These are phyloP conservation scores for Conchocele bisecta DNA, from an alignment of 2,888 invertebrate species.

Conservation along the genomic window DNA sequence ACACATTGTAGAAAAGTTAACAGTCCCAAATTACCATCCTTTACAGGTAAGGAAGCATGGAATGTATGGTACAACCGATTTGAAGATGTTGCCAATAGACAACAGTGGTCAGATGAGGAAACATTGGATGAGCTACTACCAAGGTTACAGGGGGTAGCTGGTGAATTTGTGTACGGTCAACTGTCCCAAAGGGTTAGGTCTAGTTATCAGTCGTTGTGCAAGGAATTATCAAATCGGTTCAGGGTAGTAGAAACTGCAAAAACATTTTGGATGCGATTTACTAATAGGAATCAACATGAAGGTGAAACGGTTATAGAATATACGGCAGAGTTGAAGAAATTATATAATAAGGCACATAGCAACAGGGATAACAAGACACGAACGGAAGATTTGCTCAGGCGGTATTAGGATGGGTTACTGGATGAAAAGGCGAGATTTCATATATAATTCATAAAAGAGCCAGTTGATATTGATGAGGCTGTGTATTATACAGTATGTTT, in stretches of 20 bases:
- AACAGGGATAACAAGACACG: conserved; percentile 27
- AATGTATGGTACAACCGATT: conserved; percentile 33
- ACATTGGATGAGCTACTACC: conserved; percentile 27
- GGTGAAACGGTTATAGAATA: conserved; percentile 21
- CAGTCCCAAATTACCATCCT: conserved; percentile 21
- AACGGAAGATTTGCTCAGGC: conserved; percentile 30
- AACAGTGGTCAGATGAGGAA: conserved; percentile 10
- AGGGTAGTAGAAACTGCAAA: conserved; percentile 29
- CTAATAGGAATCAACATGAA: conserved; percentile 9
- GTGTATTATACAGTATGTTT: conserved; percentile 20
- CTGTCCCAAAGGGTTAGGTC: conserved; percentile 4
- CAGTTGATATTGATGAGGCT: conserved; percentile 29
- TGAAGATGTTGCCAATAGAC: conserved; percentile 24
- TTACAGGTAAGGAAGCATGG: conserved; percentile 35
- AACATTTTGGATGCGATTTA: conserved; percentile 17
- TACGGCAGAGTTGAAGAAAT: conserved; percentile 31
- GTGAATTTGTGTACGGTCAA: conserved; percentile 19
- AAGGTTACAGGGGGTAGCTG: conserved; percentile 19
- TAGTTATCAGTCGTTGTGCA: conserved; percentile 17
- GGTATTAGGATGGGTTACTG: conserved; percentile 30
- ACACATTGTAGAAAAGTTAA: too few relatives aligned
- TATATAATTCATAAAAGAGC: conserved; percentile 37
- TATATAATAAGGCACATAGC: conserved; percentile 27
- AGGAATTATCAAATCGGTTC: conserved; percentile 16
- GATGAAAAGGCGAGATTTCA: conserved; percentile 45